A percentile compares a stretch with the other conserved stretches of the same genome.
These are phyloP conservation scores for Pomatorhinus ruficollis DNA, from an alignment of 2,113 vertebrate genomes.

Conservation along the genomic window DNA sequence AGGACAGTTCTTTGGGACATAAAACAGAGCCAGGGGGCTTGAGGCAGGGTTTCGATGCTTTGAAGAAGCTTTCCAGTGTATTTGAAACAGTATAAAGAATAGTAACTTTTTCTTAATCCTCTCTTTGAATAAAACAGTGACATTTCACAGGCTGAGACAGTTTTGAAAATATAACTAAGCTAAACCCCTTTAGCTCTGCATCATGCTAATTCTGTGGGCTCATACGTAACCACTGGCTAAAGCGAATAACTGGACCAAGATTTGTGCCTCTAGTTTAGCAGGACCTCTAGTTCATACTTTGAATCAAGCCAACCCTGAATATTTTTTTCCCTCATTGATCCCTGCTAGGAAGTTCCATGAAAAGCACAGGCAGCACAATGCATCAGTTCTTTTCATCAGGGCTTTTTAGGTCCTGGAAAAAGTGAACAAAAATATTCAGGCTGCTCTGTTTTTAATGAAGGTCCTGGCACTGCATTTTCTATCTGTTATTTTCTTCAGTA, in stretches of 20 bases:
- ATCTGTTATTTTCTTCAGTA: neutral
- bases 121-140: conserved; percentile 13
- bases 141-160: conserved; percentile 5
- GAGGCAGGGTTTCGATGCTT: neutral
- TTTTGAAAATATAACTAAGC: conserved; percentile 49
- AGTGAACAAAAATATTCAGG: conserved; percentile 18
- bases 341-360: conserved; percentile 4
- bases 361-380: conserved; percentile 26
- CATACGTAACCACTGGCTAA: neutral
- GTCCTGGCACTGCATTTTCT: neutral
- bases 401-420: neutral
- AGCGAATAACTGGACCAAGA: neutral
- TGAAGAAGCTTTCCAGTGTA: conserved; percentile 11
- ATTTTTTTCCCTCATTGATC: neutral
- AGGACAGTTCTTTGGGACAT: neutral
- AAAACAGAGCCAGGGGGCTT: neutral
- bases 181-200: conserved; percentile 15
- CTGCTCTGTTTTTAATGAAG: neutral
- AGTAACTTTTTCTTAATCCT: conserved; percentile 39
- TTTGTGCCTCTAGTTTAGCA: neutral
- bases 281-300: neutral
- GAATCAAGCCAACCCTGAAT: neutral
- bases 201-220: neutral
- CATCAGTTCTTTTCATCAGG: neutral
- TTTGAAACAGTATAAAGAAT: conserved; percentile 2